phyloP scores from a whole-genome alignment of 2,113 vertebrate species.

The Notothenia coriiceps region DNA sequence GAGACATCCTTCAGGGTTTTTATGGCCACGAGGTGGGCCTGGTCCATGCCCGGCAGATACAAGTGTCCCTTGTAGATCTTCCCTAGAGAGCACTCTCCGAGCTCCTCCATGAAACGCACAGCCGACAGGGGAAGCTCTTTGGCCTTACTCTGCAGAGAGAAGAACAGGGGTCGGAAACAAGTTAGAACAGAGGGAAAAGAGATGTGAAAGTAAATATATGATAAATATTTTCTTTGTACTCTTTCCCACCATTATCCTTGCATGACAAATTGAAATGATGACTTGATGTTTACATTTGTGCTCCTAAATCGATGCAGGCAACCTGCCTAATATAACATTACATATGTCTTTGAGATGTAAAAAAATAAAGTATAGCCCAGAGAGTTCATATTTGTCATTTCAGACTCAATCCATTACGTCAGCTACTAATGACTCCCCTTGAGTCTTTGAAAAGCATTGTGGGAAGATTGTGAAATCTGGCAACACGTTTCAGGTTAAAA shows the following conservation, averaged over 20 bases:
- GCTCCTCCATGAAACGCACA: constrained; percentile 98
- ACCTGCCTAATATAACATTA: constrained; percentile 47
- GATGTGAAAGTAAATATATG: constrained; percentile 29
- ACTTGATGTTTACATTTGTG: constrained; percentile 1
- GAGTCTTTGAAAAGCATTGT: constrained; percentile 27
- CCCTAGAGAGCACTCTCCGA: constrained; percentile 92
- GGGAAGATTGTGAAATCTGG: constrained; percentile 39
- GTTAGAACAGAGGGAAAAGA: constrained; percentile 8
- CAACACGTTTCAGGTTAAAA: constrained; percentile 24
- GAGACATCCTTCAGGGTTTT: constrained; percentile 96
- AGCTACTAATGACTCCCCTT: constrained; percentile 27
- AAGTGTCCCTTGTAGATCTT: constrained; percentile 99
- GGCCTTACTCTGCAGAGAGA: constrained; percentile 89
- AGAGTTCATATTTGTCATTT: constrained; percentile 47
- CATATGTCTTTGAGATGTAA: constrained; percentile 8
- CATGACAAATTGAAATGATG: constrained; percentile 13
- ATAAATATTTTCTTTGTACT: constrained; percentile 31
- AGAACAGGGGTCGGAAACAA: constrained; percentile 4
- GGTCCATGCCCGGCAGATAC: constrained; percentile 98
- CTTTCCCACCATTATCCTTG: constrained; percentile 19
- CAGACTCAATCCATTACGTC: constrained; percentile 54
- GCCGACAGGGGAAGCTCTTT: constrained; percentile 97
- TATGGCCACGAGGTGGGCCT: constrained; percentile 95
- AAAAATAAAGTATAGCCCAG: constrained; percentile 27
- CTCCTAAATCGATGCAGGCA: constrained; percentile 19